These are phyloP conservation scores for Drosophila nr. perissopoda DNA, from an alignment of 2,888 invertebrate species.

Conservation along the genomic window DNA sequence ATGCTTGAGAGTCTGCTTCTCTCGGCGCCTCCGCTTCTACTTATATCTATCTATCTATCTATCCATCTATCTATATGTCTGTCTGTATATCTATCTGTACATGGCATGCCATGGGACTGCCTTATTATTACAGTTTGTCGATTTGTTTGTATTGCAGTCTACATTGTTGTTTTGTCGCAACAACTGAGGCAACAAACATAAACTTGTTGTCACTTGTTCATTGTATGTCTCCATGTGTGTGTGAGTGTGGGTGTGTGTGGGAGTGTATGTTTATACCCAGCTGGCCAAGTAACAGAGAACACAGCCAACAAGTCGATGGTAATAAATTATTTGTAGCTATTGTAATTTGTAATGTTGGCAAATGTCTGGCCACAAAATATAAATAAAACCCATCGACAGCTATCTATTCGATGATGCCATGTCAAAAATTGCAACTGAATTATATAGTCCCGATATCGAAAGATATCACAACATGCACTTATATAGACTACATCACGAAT, in stretches of 20 bases:
- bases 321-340: conserved; percentile 66
- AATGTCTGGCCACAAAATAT: conserved; percentile 28
- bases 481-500: not conserved
- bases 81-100: conserved; percentile 39
- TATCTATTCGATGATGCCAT: not conserved
- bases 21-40: not conserved
- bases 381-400: conserved; percentile 7
- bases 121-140: conserved; percentile 73
- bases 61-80: conserved; percentile 35
- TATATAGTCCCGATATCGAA: not conserved
- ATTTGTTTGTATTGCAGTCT: conserved; percentile 68
- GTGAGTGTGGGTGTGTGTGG: not conserved
- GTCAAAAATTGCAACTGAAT: not conserved
- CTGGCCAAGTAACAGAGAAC: conserved; percentile 33
- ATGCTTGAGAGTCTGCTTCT: conserved; percentile 32
- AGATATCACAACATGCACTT: not conserved
- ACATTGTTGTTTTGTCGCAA: conserved; percentile 57
- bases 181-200: conserved; percentile 34
- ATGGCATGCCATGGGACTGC: conserved; percentile 52
- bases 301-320: conserved; percentile 50
- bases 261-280: conserved; percentile 12
- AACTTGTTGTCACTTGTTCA: conserved; percentile 45
- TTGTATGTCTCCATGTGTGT: not conserved
- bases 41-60: conserved; percentile 34
- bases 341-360: conserved; percentile 65